These are phyloP conservation scores for Pitangus sulphuratus DNA, from an alignment of 2,797 vertebrate genomes.

Conservation along the genomic window DNA sequence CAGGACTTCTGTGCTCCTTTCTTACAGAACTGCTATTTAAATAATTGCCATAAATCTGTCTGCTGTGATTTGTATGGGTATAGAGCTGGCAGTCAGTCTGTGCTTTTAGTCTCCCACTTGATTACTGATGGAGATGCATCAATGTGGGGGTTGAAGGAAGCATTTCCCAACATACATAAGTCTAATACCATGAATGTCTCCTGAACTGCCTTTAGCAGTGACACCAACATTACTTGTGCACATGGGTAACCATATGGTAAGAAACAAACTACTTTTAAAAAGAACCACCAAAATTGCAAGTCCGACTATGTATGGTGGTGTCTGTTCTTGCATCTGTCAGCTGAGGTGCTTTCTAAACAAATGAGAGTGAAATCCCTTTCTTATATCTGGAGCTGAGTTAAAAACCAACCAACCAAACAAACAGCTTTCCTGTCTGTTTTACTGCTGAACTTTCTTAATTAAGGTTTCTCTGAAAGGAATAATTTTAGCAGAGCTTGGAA, in stretches of 20 bases:
- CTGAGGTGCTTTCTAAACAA: neutral
- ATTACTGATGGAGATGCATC: neutral
- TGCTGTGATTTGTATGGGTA: neutral
- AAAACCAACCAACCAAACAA: too few relatives aligned
- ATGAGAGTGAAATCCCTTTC: neutral
- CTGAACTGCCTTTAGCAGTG: fast-evolving
- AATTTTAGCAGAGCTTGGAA: neutral
- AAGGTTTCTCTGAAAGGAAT: neutral
- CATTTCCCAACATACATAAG: neutral
- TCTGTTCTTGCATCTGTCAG: neutral
- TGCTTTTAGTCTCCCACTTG: neutral
- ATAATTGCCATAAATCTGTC: neutral
- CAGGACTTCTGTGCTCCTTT: neutral
- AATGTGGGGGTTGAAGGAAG: neutral
- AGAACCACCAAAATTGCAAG: neutral
- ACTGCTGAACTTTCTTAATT: neutral
- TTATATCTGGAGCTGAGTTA: neutral
- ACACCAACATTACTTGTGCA: neutral
- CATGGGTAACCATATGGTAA: neutral
- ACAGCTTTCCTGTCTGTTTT: neutral
- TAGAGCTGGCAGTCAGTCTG: neutral
- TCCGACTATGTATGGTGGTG: neutral
- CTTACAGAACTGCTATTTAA: neutral
- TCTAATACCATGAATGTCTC: neutral
- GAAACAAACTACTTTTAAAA: neutral